phyloP scores from a whole-genome alignment of 2,113 vertebrate genomes.

The Toxostoma redivivum region DNA sequence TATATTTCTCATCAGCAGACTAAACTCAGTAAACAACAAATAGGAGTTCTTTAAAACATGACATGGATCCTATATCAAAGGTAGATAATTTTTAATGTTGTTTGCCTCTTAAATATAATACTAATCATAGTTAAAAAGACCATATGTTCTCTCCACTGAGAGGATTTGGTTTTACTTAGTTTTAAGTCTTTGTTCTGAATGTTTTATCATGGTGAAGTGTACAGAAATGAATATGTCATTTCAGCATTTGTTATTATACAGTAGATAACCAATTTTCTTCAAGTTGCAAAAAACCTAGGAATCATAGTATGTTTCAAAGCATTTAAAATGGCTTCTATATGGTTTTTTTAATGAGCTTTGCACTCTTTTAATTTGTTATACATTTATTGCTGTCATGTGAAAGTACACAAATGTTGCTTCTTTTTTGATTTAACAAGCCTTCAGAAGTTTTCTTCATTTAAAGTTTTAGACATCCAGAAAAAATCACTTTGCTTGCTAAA shows the following conservation, averaged over 20 bases:
- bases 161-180: background rate
- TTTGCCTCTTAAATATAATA: conserved; percentile 8
- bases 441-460: background rate
- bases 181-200: conserved; percentile 17
- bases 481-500: background rate
- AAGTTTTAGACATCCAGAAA: background rate
- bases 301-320: background rate
- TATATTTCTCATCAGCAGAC: conserved; percentile 3
- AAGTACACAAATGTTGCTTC: background rate
- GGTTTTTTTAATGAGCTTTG: background rate
- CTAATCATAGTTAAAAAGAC: background rate
- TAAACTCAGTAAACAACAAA: conserved; percentile 17
- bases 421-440: background rate
- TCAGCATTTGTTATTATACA: background rate
- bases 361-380: background rate
- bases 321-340: background rate
- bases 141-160: background rate
- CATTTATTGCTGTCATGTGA: background rate
- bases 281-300: background rate
- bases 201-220: background rate
- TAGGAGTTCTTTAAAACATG: background rate
- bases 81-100: background rate
- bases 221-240: background rate
- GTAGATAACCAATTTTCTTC: background rate
- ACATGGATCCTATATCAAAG: background rate